phyloP scores from a whole-genome alignment of 92 coral and sea anemone genomes.

The Parazoanthus swiftii region DNA sequence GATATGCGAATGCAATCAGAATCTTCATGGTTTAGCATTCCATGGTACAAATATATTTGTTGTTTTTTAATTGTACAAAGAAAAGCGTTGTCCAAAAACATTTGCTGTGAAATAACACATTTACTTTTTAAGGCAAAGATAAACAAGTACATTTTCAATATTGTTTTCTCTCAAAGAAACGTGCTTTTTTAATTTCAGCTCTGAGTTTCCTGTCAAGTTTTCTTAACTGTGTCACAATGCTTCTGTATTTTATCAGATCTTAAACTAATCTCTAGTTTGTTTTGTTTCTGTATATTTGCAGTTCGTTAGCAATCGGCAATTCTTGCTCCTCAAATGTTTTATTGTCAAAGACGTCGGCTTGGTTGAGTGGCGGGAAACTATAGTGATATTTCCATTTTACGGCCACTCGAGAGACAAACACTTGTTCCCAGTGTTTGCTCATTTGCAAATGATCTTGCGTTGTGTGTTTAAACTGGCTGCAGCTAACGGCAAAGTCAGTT shows the following conservation, averaged over 20 bases:
- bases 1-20: slow-evolving; percentile 1
- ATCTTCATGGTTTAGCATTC: slow-evolving; percentile 1
- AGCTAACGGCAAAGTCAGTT: slow-evolving; percentile 15
- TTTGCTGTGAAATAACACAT: slow-evolving; percentile 13
- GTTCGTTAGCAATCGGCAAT: slow-evolving; percentile 37
- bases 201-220: not conserved
- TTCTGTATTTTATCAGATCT: slow-evolving; percentile 19
- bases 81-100: not conserved
- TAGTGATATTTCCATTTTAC: slow-evolving; percentile 9
- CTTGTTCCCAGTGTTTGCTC: slow-evolving; percentile 43
- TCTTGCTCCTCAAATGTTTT: not conserved
- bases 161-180: slow-evolving; percentile 5
- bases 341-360: not conserved
- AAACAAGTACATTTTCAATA: not conserved
- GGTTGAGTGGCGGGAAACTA: not conserved
- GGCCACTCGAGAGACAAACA: not conserved
- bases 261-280: slow-evolving; percentile 20
- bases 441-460: slow-evolving; percentile 32
- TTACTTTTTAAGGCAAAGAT: slow-evolving; percentile 14
- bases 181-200: not conserved
- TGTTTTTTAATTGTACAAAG: slow-evolving; percentile 11
- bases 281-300: slow-evolving; percentile 5
- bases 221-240: not conserved
- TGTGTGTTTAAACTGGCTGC: slow-evolving; percentile 29
- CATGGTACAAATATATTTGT: slow-evolving; percentile 6